Evolutionary conservation across 2,113 vertebrate genomes (phyloP), one percentile per base, ranked within the genome.

Genomic region (Aplodontia rufa): DNA sequence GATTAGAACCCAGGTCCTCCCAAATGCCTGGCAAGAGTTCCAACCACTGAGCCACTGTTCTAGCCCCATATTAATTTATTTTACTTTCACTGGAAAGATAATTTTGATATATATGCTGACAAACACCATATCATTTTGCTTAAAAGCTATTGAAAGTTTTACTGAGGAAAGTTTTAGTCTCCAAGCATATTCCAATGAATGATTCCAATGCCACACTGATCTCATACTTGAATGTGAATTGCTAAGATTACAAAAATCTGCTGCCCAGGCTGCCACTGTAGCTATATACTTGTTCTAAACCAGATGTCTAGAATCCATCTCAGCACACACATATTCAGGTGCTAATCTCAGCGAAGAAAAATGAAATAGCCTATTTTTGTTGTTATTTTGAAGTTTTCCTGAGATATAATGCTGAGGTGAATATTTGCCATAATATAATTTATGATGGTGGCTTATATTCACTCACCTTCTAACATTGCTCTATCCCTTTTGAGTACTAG

Each of bases 221-320:
- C 79, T 96, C 80, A 98, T 96, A 92, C 60, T 82, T 97, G 64
- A 35, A 97, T 98, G 96, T 97, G 95, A 98, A 98, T 98, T 98
- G 94, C 96, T 98, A 96, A 98, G 96, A 97, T 85, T 93, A 94
- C 93, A 72, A 78, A 96, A 92, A 93, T 83, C 82, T 97, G 9
- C 86, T 97, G 58, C 51, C 93, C 19, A 37, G 75, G 35, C 62
- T 97, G 89, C 92, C 74, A 62, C 53, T 93, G 37, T 64, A 55
- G 35, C 69, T 91, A 37, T 45, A 97, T 24, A 45, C 20, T 96
- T 86, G 84, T 97, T 68, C 71, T 96, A 97, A 96, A 32, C 76
- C 95, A 97, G 93, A 96, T 98, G 88, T 96, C 92, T 97, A 40
- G 95, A 97, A 96, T 53, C 47, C 8, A 72, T 89, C 51, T n/a